phyloP scores from a whole-genome alignment of 2,888 invertebrate genomes.

The Apocheima hispidaria region DNA sequence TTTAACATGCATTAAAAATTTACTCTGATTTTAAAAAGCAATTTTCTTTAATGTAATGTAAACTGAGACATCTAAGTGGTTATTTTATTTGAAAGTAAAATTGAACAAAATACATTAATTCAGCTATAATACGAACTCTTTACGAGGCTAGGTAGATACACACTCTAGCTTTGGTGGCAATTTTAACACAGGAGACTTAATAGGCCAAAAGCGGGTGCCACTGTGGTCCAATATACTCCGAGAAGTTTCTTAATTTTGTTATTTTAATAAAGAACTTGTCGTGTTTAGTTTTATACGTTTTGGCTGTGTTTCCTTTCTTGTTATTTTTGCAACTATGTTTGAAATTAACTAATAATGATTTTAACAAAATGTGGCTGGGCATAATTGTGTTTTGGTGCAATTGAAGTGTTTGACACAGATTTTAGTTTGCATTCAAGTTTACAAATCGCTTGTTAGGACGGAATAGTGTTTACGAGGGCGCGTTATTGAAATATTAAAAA shows the following conservation, averaged over 20 bases:
- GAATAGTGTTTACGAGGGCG: too few species aligned
- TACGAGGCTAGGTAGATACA: neutral
- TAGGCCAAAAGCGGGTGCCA: constrained; percentile 32
- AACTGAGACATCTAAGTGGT: neutral
- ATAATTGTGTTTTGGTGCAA: neutral
- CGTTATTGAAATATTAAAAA: too few species aligned
- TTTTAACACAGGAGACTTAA: constrained; percentile 23
- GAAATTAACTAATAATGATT: too few species aligned
- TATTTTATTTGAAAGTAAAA: neutral
- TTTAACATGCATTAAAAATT: too few species aligned
- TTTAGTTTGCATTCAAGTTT: neutral
- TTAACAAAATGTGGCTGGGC: too few species aligned
- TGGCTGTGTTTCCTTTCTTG: neutral
- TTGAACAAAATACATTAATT: neutral
- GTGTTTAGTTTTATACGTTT: constrained; percentile 9
- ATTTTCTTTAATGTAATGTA: too few species aligned
- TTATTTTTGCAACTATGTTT: neutral
- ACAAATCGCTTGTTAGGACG: neutral
- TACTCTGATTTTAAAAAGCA: too few species aligned
- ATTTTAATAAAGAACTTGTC: constrained; percentile 31
- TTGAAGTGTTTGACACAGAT: too few species aligned
- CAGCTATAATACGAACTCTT: constrained; percentile 1
- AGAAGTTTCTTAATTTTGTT: constrained; percentile 42
- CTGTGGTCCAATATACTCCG: constrained; percentile 11
- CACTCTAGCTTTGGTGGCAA: neutral